phyloP scores from a whole-genome alignment of 2,888 invertebrate genomes.

The Nebria salina region DNA sequence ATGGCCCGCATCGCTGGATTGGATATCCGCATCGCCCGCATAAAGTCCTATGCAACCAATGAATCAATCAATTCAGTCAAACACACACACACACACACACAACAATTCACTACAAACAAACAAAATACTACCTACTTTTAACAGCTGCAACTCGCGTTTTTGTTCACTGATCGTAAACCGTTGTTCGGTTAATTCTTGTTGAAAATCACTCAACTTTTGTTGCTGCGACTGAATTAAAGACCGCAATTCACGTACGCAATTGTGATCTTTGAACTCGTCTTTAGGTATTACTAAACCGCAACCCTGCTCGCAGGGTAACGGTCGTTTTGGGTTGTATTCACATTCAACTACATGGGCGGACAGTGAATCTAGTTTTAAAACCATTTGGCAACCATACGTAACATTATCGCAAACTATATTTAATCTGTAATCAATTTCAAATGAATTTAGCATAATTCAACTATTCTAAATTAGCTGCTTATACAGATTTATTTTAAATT shows the following conservation, averaged over 20 bases:
- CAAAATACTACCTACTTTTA: conserved; percentile 71
- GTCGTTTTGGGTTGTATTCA: conserved; percentile 93
- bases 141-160: conserved; percentile 84
- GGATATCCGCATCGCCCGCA: conserved; percentile 91
- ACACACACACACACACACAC: conserved; percentile 16
- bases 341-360: conserved; percentile 90
- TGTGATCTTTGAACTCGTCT: conserved; percentile 93
- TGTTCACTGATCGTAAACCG: conserved; percentile 89
- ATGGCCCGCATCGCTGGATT: conserved; percentile 93
- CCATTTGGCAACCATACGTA: conserved; percentile 83
- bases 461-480: conserved; percentile 18
- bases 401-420: conserved; percentile 93
- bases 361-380: conserved; percentile 87
- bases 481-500: too few relatives aligned
- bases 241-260: conserved; percentile 90
- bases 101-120: neutral
- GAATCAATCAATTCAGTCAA: neutral
- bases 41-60: conserved; percentile 75
- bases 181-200: conserved; percentile 87
- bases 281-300: conserved; percentile 95
- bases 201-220: conserved; percentile 85
- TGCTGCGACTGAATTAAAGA: conserved; percentile 86
- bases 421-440: conserved; percentile 67
- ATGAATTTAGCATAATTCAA: conserved; percentile 3
- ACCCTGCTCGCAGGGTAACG: conserved; percentile 91